A percentile compares a stretch with the other conserved stretches of the same genome.
These are phyloP conservation scores for Drosophila lacertosa DNA, from an alignment of 1,140 invertebrate species.

Conservation along the genomic window DNA sequence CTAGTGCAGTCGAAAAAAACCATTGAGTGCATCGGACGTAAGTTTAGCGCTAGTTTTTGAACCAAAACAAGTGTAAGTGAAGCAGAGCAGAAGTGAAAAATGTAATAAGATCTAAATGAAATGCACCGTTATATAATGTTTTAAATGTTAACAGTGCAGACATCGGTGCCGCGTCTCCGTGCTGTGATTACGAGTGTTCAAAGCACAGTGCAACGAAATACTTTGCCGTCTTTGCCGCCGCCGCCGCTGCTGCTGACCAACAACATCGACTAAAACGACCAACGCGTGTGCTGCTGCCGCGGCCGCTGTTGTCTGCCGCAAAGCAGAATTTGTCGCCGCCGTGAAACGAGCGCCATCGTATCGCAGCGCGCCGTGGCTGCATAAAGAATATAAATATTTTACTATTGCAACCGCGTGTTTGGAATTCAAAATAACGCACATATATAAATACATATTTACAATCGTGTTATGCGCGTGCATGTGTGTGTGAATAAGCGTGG, in stretches of 20 bases:
- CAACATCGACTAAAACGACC: slow-evolving; percentile 46
- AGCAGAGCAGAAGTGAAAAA: slow-evolving; percentile 36
- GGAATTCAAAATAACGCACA: slow-evolving; percentile 60
- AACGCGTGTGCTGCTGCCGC: slow-evolving; percentile 59
- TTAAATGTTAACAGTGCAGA: slow-evolving; percentile 29
- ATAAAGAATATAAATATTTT: slow-evolving; percentile 50
- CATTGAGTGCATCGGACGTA: slow-evolving; percentile 44
- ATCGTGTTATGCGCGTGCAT: slow-evolving; percentile 30
- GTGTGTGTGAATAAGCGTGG: slow-evolving; percentile 5
- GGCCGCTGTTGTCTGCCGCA: slow-evolving; percentile 46
- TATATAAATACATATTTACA: slow-evolving; percentile 64
- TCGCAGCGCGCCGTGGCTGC: slow-evolving; percentile 13
- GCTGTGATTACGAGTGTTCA: slow-evolving; percentile 6
- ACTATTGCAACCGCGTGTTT: slow-evolving; percentile 66
- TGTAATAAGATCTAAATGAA: slow-evolving; percentile 41
- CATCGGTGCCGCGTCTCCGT: not conserved
- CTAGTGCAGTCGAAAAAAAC: slow-evolving; percentile 52
- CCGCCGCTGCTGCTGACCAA: slow-evolving; percentile 33
- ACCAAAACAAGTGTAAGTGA: slow-evolving; percentile 71
- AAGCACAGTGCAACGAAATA: slow-evolving; percentile 42
- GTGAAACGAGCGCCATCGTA: slow-evolving; percentile 41
- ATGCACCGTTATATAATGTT: slow-evolving; percentile 48
- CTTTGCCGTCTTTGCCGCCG: slow-evolving; percentile 7
- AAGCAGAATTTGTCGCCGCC: slow-evolving; percentile 50
- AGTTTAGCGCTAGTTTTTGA: slow-evolving; percentile 32